Evolutionary conservation across 2,113 vertebrate species (phyloP).

Genomic region (Fulica atra): DNA sequence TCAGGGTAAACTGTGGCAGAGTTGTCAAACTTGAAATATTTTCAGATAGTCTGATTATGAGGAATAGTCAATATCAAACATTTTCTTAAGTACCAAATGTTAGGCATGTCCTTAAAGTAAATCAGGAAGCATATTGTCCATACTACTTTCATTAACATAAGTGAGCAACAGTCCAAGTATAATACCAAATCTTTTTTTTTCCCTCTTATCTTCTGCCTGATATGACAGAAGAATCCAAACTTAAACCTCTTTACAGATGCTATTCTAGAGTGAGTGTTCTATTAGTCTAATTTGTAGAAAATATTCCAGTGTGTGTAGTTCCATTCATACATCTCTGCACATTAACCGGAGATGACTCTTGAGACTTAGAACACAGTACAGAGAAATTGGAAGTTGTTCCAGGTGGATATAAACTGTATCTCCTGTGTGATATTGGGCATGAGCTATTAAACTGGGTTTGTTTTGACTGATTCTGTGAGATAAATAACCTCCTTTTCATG

Average conservation of each 20-base stretch:
- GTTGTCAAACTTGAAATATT: background rate
- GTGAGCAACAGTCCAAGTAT: background rate
- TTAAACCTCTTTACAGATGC: background rate
- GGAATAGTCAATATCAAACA: background rate
- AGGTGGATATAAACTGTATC: background rate
- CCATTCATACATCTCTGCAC: background rate
- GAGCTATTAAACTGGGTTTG: background rate
- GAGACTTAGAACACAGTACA: background rate
- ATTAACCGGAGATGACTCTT: background rate
- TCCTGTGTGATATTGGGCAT: background rate
- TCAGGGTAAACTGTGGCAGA: background rate
- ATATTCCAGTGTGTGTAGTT: background rate
- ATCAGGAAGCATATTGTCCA: background rate
- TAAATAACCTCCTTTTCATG: background rate
- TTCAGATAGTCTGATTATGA: background rate
- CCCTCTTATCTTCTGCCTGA: background rate
- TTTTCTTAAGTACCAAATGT: background rate
- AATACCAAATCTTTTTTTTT: background rate
- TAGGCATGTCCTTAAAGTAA: background rate
- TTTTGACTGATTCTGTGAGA: background rate
- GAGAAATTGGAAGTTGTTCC: background rate
- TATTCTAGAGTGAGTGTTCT: background rate
- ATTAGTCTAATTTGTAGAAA: background rate
- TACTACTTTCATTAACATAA: background rate
- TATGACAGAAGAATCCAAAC: background rate